phyloP scores from a whole-genome alignment of 2,888 invertebrate species.

The Chalcis sispes region DNA sequence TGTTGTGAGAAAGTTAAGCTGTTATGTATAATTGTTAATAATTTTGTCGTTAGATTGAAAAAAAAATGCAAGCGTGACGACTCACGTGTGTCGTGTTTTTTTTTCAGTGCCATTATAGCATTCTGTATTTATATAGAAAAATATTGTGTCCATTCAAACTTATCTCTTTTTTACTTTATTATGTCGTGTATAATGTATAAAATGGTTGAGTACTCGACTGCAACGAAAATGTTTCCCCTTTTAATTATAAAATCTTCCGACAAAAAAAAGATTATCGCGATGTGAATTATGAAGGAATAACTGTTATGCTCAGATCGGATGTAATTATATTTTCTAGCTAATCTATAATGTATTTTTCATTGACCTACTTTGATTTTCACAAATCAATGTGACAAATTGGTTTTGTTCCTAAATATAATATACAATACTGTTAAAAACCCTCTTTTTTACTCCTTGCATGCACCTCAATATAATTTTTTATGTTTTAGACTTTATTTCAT shows the following conservation, averaged over 20 bases:
- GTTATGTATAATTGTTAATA: conserved; percentile 41
- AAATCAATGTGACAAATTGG: conserved; percentile 69
- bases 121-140: conserved; percentile 35
- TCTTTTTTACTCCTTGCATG: conserved; percentile 14
- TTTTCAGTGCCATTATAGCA: conserved; percentile 56
- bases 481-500: not conserved
- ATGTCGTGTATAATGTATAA: conserved; percentile 24
- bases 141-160: conserved; percentile 9
- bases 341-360: conserved; percentile 28
- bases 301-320: conserved; percentile 25
- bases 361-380: conserved; percentile 41
- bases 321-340: conserved; percentile 31
- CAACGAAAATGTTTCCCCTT: conserved; percentile 42
- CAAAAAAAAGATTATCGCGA: conserved; percentile 29
- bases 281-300: conserved; percentile 15
- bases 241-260: conserved; percentile 27
- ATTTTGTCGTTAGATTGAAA: conserved; percentile 41
- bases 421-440: conserved; percentile 63
- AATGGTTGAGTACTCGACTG: conserved; percentile 12
- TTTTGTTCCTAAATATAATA: conserved; percentile 70
- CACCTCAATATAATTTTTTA: not conserved
- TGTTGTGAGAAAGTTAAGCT: conserved; percentile 15
- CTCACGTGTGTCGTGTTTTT: conserved; percentile 51
- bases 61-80: conserved; percentile 28
- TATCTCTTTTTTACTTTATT: conserved; percentile 45